phyloP scores from a whole-genome alignment of 2,888 invertebrate genomes.

The Onthophagus sagittarius region DNA sequence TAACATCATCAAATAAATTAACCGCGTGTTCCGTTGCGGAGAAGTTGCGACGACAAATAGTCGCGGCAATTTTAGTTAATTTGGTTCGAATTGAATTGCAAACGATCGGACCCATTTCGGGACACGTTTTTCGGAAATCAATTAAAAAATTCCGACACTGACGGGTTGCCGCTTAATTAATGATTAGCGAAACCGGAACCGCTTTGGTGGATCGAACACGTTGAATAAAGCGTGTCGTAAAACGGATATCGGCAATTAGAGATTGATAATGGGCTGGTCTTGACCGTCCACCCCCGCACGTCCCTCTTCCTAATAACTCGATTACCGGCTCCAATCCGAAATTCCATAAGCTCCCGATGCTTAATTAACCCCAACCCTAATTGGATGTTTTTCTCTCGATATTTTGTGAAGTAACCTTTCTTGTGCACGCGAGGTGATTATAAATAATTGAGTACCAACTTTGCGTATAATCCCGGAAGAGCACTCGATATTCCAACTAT shows the following conservation, averaged over 20 bases:
- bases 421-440: background rate
- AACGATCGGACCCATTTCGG: background rate
- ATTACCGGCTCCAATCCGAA: background rate
- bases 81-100: background rate
- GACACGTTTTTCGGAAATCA: background rate
- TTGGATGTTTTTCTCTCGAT: background rate
- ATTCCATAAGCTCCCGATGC: background rate
- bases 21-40: background rate
- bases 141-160: background rate
- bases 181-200: background rate
- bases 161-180: background rate
- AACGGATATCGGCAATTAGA: slow-evolving; percentile 2
- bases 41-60: background rate
- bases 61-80: background rate
- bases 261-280: slow-evolving; percentile 7
- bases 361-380: background rate
- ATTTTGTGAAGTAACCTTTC: background rate
- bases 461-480: background rate
- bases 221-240: background rate
- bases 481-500: too few species aligned
- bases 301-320: background rate
- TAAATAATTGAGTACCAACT: background rate
- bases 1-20: background rate
- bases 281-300: background rate
- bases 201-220: background rate